Base-by-base conservation (phyloP, 2,888 invertebrate genomes). In the Eupithecia centaureata region DNA sequence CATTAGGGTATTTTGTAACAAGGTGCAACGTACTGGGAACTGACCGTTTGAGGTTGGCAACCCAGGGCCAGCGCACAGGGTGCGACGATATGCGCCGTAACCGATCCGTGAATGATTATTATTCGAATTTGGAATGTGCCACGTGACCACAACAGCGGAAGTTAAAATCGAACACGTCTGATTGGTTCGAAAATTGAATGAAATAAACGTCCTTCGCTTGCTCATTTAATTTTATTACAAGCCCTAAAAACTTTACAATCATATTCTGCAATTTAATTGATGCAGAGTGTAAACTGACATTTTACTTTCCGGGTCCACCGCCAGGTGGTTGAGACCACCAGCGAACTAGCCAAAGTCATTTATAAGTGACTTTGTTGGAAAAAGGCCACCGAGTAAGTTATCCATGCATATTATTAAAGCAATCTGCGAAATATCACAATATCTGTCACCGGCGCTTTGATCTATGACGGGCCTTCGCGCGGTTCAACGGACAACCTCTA, bases 401-500 rank as follows among this genome's bases (percentile, higher is more conserved):
- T 88, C 88, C 88, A 79, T 89, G 91, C 84, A 91, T 90, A 89
- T 72, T 74, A 89, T 88, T 90, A 88, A 87, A 84, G 86, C 88
- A 87, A 90, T 90, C 86, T 86, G 86, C 83, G 79, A 86, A 86
- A 83, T 90, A 91, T 90, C 88, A 89, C 88, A 90, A 90, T 91
- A 90, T 88, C 86, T 90, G 91, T 92, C 91, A 89, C 87, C 84
- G 79, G 89, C 75, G 78, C 76, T 91, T 91, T 92, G 89, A 92
- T 91, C 86, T 89, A 74, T 63, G 73, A 67, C 56, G 51, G 63
- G 70, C 54, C 35, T 64, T 64, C 38, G 54, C 69, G 52, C 52
- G 66, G 42, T 58, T 58, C 58, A 61, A 33, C 42, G 52, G 47
- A 63, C 66, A 63, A 57, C 57, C 15, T 32, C 27, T 42, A 42